Conservation (phyloP, 2,113 vertebrate genomes). For the Anser brachyrhynchus region DNA sequence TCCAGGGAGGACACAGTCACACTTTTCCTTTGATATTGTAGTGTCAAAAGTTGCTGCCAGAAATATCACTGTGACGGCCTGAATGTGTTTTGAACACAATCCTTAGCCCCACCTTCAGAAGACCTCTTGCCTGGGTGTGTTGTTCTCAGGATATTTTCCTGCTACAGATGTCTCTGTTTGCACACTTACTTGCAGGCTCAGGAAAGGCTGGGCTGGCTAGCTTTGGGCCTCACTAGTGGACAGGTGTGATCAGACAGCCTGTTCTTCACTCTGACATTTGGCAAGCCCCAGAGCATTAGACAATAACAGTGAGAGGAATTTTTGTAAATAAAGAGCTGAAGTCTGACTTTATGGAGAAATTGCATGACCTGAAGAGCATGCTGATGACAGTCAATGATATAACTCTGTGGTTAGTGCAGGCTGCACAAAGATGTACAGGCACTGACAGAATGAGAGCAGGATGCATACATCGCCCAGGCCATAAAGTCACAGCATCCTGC, state of each 20-base stretch:
- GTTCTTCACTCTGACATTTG: not conserved
- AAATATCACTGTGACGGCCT: not conserved
- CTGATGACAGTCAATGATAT: no score
- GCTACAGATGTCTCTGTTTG: not conserved
- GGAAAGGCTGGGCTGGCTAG: no score
- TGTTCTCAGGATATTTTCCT: not conserved
- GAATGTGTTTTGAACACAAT: not conserved
- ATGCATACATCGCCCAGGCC: no score
- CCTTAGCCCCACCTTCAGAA: not conserved
- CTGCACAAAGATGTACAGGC: no score
- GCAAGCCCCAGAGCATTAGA: not conserved
- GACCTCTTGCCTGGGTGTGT: not conserved
- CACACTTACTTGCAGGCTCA: not conserved
- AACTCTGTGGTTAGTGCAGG: no score
- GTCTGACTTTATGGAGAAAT: no score
- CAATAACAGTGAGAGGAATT: not conserved
- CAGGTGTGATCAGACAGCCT: not conserved
- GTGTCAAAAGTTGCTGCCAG: not conserved
- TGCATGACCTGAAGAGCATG: no score
- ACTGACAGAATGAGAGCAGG: no score
- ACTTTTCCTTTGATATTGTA: not conserved
- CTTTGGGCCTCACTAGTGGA: not conserved
- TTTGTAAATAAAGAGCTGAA: not conserved
- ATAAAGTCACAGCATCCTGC: no score
- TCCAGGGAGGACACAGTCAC: not conserved